Evolutionary conservation across 2,797 vertebrate species (phyloP).

Genomic region (Arnoldichthys spilopterus): DNA sequence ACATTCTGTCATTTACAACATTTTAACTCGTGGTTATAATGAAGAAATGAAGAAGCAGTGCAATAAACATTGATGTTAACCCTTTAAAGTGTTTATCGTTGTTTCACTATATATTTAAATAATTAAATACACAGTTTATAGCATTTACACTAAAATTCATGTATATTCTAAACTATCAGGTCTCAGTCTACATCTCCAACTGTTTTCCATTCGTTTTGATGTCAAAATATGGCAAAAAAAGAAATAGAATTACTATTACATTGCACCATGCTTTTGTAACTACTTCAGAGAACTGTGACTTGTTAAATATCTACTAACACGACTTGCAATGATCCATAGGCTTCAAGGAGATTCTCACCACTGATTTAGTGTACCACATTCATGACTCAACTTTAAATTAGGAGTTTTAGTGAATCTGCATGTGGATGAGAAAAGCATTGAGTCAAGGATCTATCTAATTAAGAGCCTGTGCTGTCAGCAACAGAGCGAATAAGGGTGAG

Average conservation of each 20-base stretch:
- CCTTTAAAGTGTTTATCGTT: too few species aligned
- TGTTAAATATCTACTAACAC: not conserved
- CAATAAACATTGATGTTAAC: too few species aligned
- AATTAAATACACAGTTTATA: too few species aligned
- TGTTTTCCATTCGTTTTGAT: not conserved
- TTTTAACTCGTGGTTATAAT: not conserved
- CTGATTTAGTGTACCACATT: conserved; percentile 18
- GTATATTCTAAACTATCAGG: not conserved
- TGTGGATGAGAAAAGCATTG: conserved; percentile 27
- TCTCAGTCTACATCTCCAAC: not conserved
- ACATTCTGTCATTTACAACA: not conserved
- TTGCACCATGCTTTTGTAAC: not conserved
- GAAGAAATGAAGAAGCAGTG: too few species aligned
- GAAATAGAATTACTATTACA: not conserved
- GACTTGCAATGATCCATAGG: not conserved
- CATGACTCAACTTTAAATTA: conserved; percentile 30
- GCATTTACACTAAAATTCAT: not conserved
- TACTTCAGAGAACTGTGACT: not conserved
- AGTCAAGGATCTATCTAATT: conserved; percentile 35
- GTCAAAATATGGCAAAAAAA: not conserved
- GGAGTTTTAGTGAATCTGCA: conserved; percentile 29
- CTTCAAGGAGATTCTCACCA: conserved; percentile 16
- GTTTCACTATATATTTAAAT: not conserved
- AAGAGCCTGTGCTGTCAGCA: conserved; percentile 20
- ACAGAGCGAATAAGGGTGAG: not conserved